Percentiles rank a stretch among this genome's conserved stretches.
Evolutionary conservation across 2,888 invertebrate species (phyloP).

Genomic region (Lepetodrilus schrolli): DNA sequence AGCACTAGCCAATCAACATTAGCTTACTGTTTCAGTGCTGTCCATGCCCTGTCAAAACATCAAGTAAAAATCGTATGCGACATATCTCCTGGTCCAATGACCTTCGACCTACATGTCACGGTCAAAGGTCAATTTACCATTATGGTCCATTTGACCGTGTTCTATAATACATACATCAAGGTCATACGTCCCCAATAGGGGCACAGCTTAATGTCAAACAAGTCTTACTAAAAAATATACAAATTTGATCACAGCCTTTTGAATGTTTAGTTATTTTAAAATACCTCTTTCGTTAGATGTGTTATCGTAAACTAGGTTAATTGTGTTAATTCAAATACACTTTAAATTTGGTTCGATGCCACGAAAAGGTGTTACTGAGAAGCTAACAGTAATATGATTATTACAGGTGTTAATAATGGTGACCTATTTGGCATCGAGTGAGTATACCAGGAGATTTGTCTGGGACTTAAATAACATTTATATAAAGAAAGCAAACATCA

Average conservation of each 20-base stretch:
- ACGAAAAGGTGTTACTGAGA: neutral
- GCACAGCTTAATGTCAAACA: neutral
- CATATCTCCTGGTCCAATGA: slow-evolving; percentile 21
- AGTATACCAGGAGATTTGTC: slow-evolving; percentile 24
- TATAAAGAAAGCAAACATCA: neutral
- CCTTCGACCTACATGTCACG: neutral
- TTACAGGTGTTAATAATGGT: neutral
- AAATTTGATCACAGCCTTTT: neutral
- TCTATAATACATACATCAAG: neutral
- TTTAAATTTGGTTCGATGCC: neutral
- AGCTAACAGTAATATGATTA: neutral
- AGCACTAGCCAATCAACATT: too few species aligned
- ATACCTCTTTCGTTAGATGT: neutral
- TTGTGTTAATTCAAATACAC: neutral
- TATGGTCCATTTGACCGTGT: neutral
- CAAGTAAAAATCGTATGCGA: neutral
- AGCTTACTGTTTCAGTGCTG: neutral
- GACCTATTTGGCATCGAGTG: neutral
- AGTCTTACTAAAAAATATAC: neutral
- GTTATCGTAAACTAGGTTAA: neutral
- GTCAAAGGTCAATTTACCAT: neutral
- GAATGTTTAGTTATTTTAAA: neutral
- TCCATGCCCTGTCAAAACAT: neutral
- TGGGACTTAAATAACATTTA: slow-evolving; percentile 20
- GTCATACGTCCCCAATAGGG: neutral